Percentiles rank a stretch among this genome's conserved stretches.
Evolutionary conservation across 2,113 vertebrate species (phyloP).

Genomic region (Miniopterus natalensis): DNA sequence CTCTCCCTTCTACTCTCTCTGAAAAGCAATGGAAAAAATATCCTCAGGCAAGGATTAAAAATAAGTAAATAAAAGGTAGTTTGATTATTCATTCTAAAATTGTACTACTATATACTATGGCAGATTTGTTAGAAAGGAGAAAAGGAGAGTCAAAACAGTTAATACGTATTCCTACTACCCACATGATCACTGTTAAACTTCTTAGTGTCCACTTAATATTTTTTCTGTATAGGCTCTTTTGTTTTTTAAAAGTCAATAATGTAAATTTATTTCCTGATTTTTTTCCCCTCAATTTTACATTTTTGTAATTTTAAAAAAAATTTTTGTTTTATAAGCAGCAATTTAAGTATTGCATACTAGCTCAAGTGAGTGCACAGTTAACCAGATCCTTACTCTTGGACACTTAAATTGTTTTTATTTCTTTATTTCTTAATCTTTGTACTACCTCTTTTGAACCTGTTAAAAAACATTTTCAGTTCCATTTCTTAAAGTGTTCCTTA

Average conservation of each 20-base stretch:
- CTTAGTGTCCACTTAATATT: not conserved
- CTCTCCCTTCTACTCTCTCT: no score
- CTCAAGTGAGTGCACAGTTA: not conserved
- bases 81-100: conserved; percentile 14
- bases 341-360: not conserved
- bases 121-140: not conserved
- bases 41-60: no score
- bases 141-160: not conserved
- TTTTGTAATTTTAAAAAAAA: not conserved
- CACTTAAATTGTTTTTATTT: not conserved
- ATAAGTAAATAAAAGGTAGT: not conserved
- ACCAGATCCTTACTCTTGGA: not conserved
- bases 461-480: conserved; percentile 21
- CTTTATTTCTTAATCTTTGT: not conserved
- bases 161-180: not conserved
- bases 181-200: not conserved
- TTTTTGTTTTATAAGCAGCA: not conserved
- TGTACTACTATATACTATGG: not conserved
- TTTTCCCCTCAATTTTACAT: not conserved
- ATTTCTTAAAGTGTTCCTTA: not conserved
- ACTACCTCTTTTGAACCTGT: not conserved
- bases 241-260: not conserved
- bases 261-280: not conserved
- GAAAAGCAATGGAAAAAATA: no score
- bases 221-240: not conserved